These are phyloP conservation scores for Masnerella sp. DNA, from an alignment of 2,888 invertebrate species.

Conservation along the genomic window DNA sequence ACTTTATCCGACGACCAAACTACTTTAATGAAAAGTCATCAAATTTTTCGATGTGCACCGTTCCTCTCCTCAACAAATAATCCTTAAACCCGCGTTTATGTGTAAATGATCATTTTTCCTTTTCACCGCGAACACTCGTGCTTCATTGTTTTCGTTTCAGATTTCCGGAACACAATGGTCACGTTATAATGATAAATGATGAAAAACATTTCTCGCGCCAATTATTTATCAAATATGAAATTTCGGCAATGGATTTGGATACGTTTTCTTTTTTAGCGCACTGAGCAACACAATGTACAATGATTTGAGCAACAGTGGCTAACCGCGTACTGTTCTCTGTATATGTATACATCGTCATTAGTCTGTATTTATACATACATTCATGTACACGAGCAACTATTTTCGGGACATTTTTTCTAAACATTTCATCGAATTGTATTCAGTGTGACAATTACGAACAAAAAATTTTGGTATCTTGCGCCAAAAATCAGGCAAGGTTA, in stretches of 20 bases:
- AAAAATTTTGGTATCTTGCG: conserved; percentile 8
- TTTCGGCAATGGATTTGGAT: conserved; percentile 53
- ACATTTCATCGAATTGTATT: background rate
- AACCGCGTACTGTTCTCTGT: conserved; percentile 57
- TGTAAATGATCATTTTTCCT: conserved; percentile 36
- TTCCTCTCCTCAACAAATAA: conserved; percentile 43
- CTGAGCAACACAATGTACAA: conserved; percentile 64
- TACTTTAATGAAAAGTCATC: conserved; percentile 51
- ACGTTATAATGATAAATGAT: conserved; percentile 50
- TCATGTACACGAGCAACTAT: conserved; percentile 48
- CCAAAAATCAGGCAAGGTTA: background rate
- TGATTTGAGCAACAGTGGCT: conserved; percentile 63
- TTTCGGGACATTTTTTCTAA: conserved; percentile 51
- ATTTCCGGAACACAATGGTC: conserved; percentile 55
- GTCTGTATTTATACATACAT: conserved; percentile 57
- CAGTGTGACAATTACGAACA: conserved; percentile 6
- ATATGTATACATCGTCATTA: conserved; percentile 60
- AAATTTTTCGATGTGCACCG: conserved; percentile 58
- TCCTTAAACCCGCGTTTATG: background rate
- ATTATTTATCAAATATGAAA: conserved; percentile 51
- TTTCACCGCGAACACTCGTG: conserved; percentile 30
- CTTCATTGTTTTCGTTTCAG: conserved; percentile 35
- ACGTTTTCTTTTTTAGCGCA: conserved; percentile 56
- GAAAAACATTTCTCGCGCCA: conserved; percentile 54
- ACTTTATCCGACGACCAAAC: too few relatives aligned